Evolutionary conservation across 1,140 invertebrate genomes (phyloP).

Genomic region (Elymnias hypermnestra): DNA sequence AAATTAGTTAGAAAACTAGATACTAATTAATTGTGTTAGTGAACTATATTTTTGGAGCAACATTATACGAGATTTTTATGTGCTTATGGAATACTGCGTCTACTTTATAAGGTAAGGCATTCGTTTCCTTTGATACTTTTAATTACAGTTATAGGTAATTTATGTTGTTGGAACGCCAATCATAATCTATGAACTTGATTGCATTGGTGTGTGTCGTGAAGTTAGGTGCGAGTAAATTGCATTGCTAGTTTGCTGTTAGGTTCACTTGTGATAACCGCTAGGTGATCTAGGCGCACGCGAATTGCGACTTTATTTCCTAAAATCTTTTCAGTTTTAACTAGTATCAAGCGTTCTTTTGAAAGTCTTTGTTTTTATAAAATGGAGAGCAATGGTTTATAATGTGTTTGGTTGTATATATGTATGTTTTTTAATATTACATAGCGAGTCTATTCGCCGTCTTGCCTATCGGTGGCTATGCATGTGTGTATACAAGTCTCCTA

Average conservation of each 20-base stretch:
- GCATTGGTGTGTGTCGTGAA: constrained; percentile 35
- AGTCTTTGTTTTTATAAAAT: not conserved
- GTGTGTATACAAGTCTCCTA: constrained; percentile 11
- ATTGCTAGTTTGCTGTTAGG: constrained; percentile 54
- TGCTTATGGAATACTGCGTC: constrained; percentile 57
- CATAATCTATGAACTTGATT: constrained; percentile 74
- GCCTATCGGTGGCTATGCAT: no score
- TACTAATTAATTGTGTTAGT: constrained; percentile 44
- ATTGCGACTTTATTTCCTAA: constrained; percentile 29
- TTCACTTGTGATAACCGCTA: constrained; percentile 33
- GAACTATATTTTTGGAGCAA: constrained; percentile 35
- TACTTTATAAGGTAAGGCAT: constrained; percentile 42
- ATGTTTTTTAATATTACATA: not conserved
- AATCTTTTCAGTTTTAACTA: no score
- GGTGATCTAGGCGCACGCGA: constrained; percentile 30
- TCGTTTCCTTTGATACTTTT: constrained; percentile 13
- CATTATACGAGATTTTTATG: constrained; percentile 5
- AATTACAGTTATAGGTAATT: constrained; percentile 40
- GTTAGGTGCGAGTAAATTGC: constrained; percentile 39
- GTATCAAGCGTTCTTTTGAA: constrained; percentile 48
- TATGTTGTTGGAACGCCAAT: constrained; percentile 57
- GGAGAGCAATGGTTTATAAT: no score
- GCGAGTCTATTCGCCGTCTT: not conserved
- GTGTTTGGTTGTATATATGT: no score
- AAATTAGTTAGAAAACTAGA: constrained; percentile 40